Percentiles rank a stretch among this genome's conserved stretches.
phyloP scores from a whole-genome alignment of 1,140 invertebrate species.

The Bombus haemorrhoidalis region DNA sequence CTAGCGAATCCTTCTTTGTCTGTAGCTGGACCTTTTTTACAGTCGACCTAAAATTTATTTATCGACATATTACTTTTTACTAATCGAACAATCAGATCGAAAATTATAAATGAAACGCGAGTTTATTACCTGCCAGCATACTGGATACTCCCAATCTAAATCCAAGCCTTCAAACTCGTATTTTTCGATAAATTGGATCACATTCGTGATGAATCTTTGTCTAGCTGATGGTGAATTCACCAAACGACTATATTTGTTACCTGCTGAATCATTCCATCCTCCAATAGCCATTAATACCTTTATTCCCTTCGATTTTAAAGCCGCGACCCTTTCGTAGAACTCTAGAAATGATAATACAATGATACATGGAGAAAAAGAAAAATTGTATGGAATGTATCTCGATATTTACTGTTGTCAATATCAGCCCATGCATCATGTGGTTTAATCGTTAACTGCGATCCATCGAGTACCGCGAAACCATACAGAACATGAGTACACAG shows the following conservation, averaged over 20 bases:
- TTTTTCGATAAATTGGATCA: constrained; percentile 83
- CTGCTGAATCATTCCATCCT: constrained; percentile 86
- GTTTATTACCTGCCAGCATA: constrained; percentile 84
- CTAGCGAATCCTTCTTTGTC: constrained; percentile 90
- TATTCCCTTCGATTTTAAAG: constrained; percentile 82
- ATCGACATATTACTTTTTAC: neutral
- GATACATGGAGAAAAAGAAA: neutral
- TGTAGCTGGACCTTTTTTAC: constrained; percentile 88
- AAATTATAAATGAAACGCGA: neutral
- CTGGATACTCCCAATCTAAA: constrained; percentile 87
- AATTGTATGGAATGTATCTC: neutral
- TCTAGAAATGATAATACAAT: constrained; percentile 71
- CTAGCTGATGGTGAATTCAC: constrained; percentile 82
- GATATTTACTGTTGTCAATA: constrained; percentile 84
- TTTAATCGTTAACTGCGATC: constrained; percentile 82
- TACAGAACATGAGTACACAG: constrained; percentile 88
- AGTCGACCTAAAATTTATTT: constrained; percentile 85
- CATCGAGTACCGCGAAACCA: constrained; percentile 86
- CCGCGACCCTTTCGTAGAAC: constrained; percentile 84
- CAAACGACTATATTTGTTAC: constrained; percentile 85
- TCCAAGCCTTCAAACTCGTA: constrained; percentile 86
- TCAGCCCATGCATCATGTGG: constrained; percentile 86
- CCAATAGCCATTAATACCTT: constrained; percentile 86
- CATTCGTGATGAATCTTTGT: constrained; percentile 82
- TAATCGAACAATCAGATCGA: neutral